Conservation (phyloP, 1,140 invertebrate species). For the Cyrtorhinus lividipennis region DNA sequence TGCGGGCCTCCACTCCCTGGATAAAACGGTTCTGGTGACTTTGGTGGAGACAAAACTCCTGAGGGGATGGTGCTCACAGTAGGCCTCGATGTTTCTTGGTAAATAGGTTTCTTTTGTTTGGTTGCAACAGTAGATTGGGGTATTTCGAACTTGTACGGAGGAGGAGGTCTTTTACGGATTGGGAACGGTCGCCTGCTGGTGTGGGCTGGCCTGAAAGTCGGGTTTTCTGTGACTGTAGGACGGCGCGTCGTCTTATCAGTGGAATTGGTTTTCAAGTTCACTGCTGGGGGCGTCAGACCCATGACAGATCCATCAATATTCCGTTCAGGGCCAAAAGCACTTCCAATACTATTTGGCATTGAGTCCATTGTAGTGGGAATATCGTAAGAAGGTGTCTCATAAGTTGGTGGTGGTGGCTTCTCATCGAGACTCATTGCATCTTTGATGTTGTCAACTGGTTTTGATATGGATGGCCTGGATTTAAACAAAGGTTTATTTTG, state of each 20-base stretch:
- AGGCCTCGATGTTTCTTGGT: background rate
- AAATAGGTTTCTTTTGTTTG: constrained; percentile 18
- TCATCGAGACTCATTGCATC: constrained; percentile 27
- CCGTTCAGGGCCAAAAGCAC: too few relatives aligned
- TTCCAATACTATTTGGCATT: background rate
- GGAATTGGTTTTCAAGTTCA: background rate
- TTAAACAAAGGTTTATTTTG: background rate
- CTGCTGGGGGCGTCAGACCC: constrained; percentile 25
- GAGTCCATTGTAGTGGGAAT: constrained; percentile 21
- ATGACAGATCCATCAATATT: constrained; percentile 23
- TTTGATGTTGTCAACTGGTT: constrained; percentile 23
- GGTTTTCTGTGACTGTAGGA: background rate
- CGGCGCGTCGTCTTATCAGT: constrained; percentile 9
- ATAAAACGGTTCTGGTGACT: constrained; percentile 12
- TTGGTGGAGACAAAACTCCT: constrained; percentile 23
- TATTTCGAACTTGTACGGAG: constrained; percentile 29
- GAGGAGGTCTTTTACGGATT: constrained; percentile 20
- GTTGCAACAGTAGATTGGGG: constrained; percentile 17
- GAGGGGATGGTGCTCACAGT: constrained; percentile 9
- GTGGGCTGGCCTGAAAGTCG: background rate
- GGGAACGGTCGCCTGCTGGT: background rate
- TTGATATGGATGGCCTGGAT: background rate
- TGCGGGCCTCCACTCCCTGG: constrained; percentile 5
- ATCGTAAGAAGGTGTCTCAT: constrained; percentile 23
- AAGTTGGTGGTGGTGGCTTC: constrained; percentile 24